phyloP scores from a whole-genome alignment of 2,888 invertebrate genomes.

The Uropetala carovei region DNA sequence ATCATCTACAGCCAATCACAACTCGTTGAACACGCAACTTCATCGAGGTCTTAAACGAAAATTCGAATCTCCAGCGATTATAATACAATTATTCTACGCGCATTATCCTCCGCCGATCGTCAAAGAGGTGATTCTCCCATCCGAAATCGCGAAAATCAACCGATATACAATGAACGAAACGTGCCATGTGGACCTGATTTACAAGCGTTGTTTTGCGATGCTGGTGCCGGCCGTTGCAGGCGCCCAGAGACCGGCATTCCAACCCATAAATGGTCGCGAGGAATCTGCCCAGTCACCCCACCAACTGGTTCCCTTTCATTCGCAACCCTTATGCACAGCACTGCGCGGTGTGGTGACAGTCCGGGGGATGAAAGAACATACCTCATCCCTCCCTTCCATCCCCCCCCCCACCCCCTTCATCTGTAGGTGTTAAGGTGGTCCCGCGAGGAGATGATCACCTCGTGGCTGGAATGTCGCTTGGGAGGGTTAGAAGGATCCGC shows the following conservation, averaged over 20 bases:
- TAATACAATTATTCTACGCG: background rate
- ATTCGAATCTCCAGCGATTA: background rate
- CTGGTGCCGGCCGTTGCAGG: conserved; percentile 31
- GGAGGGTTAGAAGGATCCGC: background rate
- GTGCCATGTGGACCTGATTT: conserved; percentile 31
- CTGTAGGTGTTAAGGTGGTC: background rate
- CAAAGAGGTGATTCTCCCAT: background rate
- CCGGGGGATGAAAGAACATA: conserved; percentile 23
- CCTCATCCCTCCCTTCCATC: background rate
- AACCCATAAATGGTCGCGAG: conserved; percentile 51
- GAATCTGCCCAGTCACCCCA: conserved; percentile 56
- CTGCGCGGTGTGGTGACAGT: background rate
- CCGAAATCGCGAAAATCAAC: background rate
- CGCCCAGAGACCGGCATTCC: conserved; percentile 43
- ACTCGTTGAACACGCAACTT: background rate
- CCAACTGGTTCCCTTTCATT: background rate
- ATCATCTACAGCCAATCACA: background rate
- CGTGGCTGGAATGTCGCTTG: conserved; percentile 41
- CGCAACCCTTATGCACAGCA: conserved; percentile 11
- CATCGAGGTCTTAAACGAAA: background rate
- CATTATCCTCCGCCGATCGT: background rate
- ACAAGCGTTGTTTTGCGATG: conserved; percentile 24
- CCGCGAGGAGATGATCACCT: conserved; percentile 15
- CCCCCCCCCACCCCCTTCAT: background rate
- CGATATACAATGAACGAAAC: background rate